Evolutionary conservation across 2,888 invertebrate genomes (phyloP), one percentile per base, ranked within the genome.

Genomic region (Orchesella flavescens): DNA sequence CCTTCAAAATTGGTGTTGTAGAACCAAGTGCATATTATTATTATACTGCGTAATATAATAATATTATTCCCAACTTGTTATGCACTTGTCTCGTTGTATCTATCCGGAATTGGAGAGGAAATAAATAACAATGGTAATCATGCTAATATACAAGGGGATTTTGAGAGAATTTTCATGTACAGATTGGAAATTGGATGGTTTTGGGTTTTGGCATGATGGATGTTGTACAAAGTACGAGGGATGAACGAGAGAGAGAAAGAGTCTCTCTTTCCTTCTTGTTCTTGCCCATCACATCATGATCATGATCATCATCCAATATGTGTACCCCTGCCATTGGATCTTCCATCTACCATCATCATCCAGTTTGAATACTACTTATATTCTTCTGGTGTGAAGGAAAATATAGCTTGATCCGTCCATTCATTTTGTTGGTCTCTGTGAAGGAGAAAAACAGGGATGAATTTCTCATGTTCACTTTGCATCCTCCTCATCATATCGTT

Each of bases 401-500:
- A 63, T 34, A 34, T 34, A 34, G 34, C 34, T 34, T 34, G 34
- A 34, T 24, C 53, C 57, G 15, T 44, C 21, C 44, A 74, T 46
- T 44, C 66, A 66, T 46, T 24, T 63, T 63, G 3, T 23, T 21
- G 21, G 19, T 43, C 13, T 34, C 12, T 61, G 24, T 23, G 7
- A n/a, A 34, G 44, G 19, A 12, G 43, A 19, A 44, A 15, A 34
- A 66, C 15, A 63, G 68, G 71, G 78, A 77, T 77, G 57, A 68
- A 55, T 53, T 65, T 68, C 57, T 77, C 78, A 19, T 71, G 78
- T 44, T 77, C 77, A 69, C 77, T 75, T 75, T 65, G 75, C 63
- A 79, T 79, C 63, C 71, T 78, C 71, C 53, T 79, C 79, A 79
- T 34, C 61, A 74, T 73, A 57, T 77, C 65, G 34, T 61, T 77